phyloP scores from a whole-genome alignment of 2,113 vertebrate species.

The Rhea americana region DNA sequence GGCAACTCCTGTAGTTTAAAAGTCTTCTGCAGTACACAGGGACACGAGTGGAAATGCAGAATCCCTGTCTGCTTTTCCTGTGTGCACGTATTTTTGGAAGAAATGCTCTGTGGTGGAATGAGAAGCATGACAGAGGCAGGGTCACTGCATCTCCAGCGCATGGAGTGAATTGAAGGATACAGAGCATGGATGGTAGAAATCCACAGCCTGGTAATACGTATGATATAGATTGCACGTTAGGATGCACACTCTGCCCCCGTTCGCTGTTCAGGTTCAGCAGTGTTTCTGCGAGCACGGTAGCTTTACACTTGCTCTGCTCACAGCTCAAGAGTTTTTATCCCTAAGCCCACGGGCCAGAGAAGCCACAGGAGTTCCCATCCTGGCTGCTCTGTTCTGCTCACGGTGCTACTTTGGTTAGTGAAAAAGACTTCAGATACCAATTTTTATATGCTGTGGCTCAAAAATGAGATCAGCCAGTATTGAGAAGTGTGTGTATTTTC shows the following conservation, averaged over 20 bases:
- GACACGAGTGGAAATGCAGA: neutral
- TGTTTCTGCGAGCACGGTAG: neutral
- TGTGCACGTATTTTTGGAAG: neutral
- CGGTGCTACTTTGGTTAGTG: neutral
- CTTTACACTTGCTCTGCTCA: neutral
- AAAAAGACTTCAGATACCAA: neutral
- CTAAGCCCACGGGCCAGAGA: neutral
- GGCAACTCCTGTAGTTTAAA: neutral
- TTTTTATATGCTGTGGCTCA: neutral
- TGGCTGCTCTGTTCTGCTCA: neutral
- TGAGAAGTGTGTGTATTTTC: neutral
- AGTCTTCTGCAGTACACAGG: neutral
- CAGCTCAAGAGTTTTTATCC: neutral
- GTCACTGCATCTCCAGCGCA: fast-evolving
- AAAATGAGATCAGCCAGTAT: neutral
- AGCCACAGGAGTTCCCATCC: neutral
- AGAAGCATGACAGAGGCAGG: neutral
- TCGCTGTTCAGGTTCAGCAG: neutral
- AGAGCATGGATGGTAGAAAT: neutral
- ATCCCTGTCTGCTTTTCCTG: neutral
- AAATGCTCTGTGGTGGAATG: neutral
- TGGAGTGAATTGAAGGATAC: neutral
- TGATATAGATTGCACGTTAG: neutral
- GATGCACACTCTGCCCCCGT: neutral
- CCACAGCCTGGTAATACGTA: neutral